Evolutionary conservation across 2,888 invertebrate species (phyloP).

Genomic region (Incurvaria masculella): DNA sequence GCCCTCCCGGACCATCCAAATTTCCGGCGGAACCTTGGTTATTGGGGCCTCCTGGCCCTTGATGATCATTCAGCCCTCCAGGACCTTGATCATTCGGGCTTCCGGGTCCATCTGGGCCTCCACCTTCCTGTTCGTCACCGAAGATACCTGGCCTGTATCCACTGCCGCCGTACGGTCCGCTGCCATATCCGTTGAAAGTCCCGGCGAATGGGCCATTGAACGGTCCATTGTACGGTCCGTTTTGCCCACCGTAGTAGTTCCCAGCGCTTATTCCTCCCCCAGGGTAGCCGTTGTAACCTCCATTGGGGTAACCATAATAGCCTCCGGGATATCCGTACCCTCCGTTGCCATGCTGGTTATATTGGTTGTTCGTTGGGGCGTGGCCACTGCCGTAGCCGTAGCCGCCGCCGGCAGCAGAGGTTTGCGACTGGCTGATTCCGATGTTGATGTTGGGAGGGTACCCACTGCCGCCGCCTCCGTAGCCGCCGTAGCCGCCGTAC

Average conservation of each 20-base stretch:
- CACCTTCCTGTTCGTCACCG: conserved; percentile 18
- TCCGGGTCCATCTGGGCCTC: conserved; percentile 20
- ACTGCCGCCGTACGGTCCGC: conserved; percentile 23
- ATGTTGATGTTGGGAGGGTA: conserved; percentile 38
- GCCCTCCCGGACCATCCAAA: too few species aligned
- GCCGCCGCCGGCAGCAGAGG: conserved; percentile 35
- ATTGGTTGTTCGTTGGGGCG: conserved; percentile 34
- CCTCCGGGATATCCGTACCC: conserved; percentile 17
- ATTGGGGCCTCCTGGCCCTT: conserved; percentile 16
- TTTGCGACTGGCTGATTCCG: conserved; percentile 46
- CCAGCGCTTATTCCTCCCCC: conserved; percentile 28
- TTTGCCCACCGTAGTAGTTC: conserved; percentile 32
- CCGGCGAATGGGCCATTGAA: conserved; percentile 25
- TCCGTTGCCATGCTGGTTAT: conserved; percentile 19
- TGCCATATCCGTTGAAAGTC: conserved; percentile 42
- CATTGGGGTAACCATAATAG: conserved; percentile 7
- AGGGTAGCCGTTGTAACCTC: conserved; percentile 20
- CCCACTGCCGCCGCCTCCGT: conserved; percentile 18
- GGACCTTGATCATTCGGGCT: neutral
- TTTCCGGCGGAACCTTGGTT: too few species aligned
- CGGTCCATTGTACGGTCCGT: conserved; percentile 45
- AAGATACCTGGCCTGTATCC: conserved; percentile 26
- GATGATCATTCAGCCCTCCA: neutral
- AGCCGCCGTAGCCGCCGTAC: conserved; percentile 17
- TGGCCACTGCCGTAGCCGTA: conserved; percentile 30